phyloP scores from a whole-genome alignment of 2,888 invertebrate species.

The Rhopalosiphum nymphaeae region DNA sequence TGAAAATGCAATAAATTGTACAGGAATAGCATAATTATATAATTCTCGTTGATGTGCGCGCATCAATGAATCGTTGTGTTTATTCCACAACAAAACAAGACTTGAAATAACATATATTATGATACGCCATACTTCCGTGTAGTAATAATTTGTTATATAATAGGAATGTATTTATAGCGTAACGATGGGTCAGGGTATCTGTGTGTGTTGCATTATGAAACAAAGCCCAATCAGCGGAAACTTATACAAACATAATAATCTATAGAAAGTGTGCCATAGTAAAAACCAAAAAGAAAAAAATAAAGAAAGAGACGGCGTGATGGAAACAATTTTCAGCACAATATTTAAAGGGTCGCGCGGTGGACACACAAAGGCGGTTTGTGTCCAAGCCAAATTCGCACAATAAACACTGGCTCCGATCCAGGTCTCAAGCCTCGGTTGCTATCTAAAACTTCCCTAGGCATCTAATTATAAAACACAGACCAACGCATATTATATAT shows the following conservation, averaged over 20 bases:
- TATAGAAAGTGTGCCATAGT: not conserved
- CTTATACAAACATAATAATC: not conserved
- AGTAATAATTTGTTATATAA: not conserved
- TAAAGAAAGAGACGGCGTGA: not conserved
- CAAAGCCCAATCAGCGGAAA: not conserved
- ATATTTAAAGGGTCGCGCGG: conserved; percentile 44
- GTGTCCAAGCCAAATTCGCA: conserved; percentile 60
- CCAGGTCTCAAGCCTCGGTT: conserved; percentile 50
- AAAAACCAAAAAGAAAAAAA: conserved; percentile 16
- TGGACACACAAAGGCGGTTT: conserved; percentile 52
- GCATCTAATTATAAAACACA: conserved; percentile 61
- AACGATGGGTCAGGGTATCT: not conserved
- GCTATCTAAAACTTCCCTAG: conserved; percentile 57
- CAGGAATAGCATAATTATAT: not conserved
- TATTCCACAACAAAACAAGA: not conserved
- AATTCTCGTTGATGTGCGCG: not conserved
- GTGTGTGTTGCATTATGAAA: not conserved
- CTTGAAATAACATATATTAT: not conserved
- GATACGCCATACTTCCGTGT: not conserved
- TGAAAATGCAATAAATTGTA: not conserved
- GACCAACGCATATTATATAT: not conserved
- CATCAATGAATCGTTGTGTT: not conserved
- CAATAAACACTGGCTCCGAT: conserved; percentile 51
- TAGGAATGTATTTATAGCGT: not conserved
- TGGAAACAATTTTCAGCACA: conserved; percentile 30